phyloP scores from a whole-genome alignment of 1,140 invertebrate genomes.

The Fragariocoptes setiger region DNA sequence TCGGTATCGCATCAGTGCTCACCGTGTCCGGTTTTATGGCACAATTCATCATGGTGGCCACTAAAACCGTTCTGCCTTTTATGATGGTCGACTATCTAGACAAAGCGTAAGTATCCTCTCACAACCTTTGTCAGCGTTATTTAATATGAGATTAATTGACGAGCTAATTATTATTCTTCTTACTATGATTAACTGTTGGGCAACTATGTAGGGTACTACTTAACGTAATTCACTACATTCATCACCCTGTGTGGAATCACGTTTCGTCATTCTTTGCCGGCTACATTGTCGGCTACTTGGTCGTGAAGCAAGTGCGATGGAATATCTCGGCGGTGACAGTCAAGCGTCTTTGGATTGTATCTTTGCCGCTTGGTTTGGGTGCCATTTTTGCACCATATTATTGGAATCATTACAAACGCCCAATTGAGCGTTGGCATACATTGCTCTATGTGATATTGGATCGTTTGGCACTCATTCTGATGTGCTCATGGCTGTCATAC shows the following conservation, averaged over 20 bases:
- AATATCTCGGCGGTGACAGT: neutral
- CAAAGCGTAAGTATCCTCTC: no score
- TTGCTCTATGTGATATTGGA: neutral
- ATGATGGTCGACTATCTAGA: neutral
- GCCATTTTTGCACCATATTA: neutral
- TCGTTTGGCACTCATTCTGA: neutral
- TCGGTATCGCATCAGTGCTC: neutral
- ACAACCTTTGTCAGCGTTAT: no score
- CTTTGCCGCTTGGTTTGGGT: neutral
- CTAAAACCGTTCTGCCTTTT: neutral
- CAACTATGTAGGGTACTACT: no score
- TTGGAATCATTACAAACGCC: neutral
- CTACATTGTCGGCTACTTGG: neutral
- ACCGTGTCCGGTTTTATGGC: neutral
- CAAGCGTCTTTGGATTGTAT: neutral
- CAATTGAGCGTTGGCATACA: neutral
- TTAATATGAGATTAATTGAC: no score
- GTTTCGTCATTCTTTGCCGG: neutral
- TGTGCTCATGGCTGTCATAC: neutral
- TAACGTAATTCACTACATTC: neutral
- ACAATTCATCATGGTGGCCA: neutral
- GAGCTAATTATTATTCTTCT: no score
- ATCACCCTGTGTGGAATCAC: neutral
- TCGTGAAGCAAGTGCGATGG: neutral
- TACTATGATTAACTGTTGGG: no score